phyloP scores from a whole-genome alignment of 2,797 vertebrate genomes.

The Vultur gryphus region DNA sequence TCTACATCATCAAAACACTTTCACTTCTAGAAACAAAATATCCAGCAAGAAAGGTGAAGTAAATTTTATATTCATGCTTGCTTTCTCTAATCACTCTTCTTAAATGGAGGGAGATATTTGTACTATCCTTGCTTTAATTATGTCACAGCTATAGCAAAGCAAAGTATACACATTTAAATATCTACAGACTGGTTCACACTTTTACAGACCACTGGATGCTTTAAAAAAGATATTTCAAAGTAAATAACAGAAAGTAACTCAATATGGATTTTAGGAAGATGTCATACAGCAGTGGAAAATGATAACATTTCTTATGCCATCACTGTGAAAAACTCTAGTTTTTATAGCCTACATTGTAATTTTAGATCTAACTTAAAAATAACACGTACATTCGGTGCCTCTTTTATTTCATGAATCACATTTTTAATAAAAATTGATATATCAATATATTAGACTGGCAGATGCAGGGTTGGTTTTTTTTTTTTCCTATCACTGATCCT shows the following conservation, averaged over 20 bases:
- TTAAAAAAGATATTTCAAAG: neutral
- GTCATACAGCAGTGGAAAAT: neutral
- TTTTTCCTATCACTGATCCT: neutral
- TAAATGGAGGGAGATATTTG: neutral
- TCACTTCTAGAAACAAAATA: slow-evolving; percentile 35
- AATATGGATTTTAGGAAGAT: neutral
- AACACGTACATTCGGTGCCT: neutral
- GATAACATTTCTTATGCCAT: neutral
- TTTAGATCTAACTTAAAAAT: neutral
- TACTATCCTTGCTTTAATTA: neutral
- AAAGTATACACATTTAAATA: neutral
- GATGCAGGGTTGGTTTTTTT: neutral
- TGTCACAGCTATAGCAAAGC: neutral
- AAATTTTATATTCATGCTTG: neutral
- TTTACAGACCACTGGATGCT: neutral
- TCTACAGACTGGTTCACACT: neutral
- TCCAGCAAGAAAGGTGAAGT: neutral
- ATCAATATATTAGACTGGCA: neutral
- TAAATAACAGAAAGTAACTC: neutral
- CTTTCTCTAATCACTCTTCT: neutral
- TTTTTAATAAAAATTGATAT: neutral
- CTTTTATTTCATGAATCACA: neutral
- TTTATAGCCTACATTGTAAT: neutral
- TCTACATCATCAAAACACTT: neutral
- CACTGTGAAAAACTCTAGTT: neutral